Conservation (phyloP, 2,113 vertebrate species). For the Pelmatolapia mariae region DNA sequence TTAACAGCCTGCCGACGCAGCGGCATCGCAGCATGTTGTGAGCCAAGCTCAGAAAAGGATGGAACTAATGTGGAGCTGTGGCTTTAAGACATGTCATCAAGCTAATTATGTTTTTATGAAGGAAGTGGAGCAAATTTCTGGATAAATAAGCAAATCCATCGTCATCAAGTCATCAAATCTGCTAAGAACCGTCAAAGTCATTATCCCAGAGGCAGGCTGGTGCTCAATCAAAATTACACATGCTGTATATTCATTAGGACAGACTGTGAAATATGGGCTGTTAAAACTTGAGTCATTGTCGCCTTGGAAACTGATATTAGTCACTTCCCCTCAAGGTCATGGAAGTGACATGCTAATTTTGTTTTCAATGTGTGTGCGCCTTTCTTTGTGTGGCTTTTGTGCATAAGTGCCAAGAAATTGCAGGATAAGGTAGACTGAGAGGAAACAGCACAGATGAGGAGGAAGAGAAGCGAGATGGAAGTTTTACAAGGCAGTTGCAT, state of each 20-base stretch:
- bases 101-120: slow-evolving; percentile 65
- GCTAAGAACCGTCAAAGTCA: slow-evolving; percentile 66
- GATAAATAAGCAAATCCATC: slow-evolving; percentile 71
- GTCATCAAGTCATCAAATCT: slow-evolving; percentile 71
- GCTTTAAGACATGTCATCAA: slow-evolving; percentile 51
- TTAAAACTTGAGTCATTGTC: slow-evolving; percentile 65
- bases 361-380: slow-evolving; percentile 14
- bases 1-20: slow-evolving; percentile 9
- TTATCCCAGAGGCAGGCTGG: slow-evolving; percentile 61
- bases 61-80: background rate
- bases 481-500: background rate
- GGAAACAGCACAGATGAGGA: background rate
- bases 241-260: slow-evolving; percentile 68
- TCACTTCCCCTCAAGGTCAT: slow-evolving; percentile 70
- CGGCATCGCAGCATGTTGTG: background rate
- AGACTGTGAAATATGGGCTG: slow-evolving; percentile 62
- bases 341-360: slow-evolving; percentile 59
- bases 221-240: slow-evolving; percentile 74
- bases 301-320: slow-evolving; percentile 65
- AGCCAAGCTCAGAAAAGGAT: background rate
- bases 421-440: slow-evolving; percentile 9
- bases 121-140: slow-evolving; percentile 57
- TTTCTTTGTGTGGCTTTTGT: slow-evolving; percentile 18
- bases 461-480: background rate
- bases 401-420: background rate